phyloP scores from a whole-genome alignment of 2,113 vertebrate species.

The Syrrhaptes paradoxus region DNA sequence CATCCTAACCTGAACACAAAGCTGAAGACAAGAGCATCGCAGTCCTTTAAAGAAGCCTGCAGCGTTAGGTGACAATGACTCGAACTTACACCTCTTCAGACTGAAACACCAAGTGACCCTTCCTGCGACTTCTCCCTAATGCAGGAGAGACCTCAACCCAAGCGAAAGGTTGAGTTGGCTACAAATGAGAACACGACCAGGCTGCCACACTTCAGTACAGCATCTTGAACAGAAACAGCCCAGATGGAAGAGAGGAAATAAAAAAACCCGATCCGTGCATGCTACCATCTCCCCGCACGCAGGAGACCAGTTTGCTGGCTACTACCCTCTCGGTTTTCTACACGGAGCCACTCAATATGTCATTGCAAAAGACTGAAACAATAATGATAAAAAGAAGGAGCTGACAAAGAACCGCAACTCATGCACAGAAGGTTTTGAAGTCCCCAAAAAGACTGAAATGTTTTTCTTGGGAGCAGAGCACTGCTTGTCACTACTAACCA shows the following conservation, averaged over 20 bases:
- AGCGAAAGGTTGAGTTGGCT: not conserved
- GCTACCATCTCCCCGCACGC: not conserved
- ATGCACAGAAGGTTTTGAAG: not conserved
- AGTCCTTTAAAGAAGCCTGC: not conserved
- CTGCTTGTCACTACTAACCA: not conserved
- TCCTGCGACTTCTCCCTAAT: accelerated
- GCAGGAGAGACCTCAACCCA: not conserved
- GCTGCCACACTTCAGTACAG: not conserved
- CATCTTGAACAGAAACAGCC: constrained; percentile 20
- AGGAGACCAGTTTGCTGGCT: not conserved
- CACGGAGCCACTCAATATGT: not conserved
- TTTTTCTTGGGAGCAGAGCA: not conserved
- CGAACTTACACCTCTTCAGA: not conserved
- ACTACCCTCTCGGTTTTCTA: not conserved
- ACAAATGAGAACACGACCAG: not conserved
- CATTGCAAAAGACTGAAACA: not conserved
- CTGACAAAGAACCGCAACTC: not conserved
- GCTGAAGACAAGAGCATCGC: not conserved
- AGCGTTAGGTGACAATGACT: accelerated
- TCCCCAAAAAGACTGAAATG: not conserved
- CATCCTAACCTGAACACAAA: not conserved
- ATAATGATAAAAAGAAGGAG: not conserved
- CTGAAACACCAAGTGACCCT: not conserved
- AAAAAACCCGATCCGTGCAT: not conserved
- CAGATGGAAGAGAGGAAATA: constrained; percentile 28